These are phyloP conservation scores for Cichladusa arquata DNA, from an alignment of 2,113 vertebrate species.

Conservation along the genomic window DNA sequence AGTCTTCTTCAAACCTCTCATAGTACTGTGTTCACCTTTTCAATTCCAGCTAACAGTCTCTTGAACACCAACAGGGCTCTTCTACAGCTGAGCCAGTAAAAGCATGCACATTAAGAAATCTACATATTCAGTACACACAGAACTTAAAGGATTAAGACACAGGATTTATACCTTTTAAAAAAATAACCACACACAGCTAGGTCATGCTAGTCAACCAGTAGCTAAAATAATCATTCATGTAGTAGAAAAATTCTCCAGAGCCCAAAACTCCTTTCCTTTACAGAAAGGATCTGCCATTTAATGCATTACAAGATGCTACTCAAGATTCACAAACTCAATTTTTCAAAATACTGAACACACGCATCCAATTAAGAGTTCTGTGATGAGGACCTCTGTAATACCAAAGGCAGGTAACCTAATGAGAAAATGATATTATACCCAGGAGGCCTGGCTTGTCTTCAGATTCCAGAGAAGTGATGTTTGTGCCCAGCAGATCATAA, in stretches of 20 bases:
- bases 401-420: background rate
- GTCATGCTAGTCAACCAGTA: background rate
- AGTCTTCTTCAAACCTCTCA: background rate
- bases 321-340: background rate
- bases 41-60: background rate
- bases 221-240: background rate
- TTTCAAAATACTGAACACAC: background rate
- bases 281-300: background rate
- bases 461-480: constrained; percentile 4
- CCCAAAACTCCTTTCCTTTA: background rate
- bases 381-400: background rate
- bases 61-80: background rate
- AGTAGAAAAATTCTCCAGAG: background rate
- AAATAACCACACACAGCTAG: background rate
- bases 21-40: background rate
- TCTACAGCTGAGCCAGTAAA: background rate
- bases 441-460: background rate
- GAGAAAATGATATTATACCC: background rate
- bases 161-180: background rate
- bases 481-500: background rate
- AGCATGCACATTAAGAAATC: background rate
- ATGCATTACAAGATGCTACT: background rate
- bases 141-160: background rate
- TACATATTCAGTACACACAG: background rate
- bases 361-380: background rate